A percentile compares a stretch with the other conserved stretches of the same genome.
These are phyloP conservation scores for Thunnus maccoyii DNA, from an alignment of 2,113 vertebrate species.

Conservation along the genomic window DNA sequence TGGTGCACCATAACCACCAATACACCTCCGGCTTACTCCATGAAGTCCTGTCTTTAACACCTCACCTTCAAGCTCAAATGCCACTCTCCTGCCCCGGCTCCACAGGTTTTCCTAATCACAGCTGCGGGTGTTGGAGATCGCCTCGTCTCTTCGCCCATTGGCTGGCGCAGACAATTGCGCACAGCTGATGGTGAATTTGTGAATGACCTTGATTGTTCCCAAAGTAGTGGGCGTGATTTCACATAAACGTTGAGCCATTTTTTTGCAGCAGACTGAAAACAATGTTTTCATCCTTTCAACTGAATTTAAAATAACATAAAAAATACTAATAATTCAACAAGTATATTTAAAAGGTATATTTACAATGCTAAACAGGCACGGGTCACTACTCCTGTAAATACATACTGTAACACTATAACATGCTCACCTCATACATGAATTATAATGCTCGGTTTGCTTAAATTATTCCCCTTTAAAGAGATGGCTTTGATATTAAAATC, in stretches of 20 bases:
- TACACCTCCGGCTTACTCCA: constrained; percentile 54
- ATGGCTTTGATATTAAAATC: constrained; percentile 82
- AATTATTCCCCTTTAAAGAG: constrained; percentile 68
- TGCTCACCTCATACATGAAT: constrained; percentile 68
- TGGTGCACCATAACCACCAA: constrained; percentile 56
- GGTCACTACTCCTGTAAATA: constrained; percentile 18
- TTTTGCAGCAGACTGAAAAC: background rate
- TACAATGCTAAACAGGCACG: constrained; percentile 53
- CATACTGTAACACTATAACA: constrained; percentile 31
- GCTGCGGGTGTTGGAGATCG: constrained; percentile 43
- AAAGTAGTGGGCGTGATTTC: constrained; percentile 65
- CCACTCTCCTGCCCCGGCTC: background rate
- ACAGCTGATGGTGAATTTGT: constrained; percentile 85
- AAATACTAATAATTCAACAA: constrained; percentile 13
- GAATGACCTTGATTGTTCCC: constrained; percentile 89
- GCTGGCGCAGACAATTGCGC: constrained; percentile 79
- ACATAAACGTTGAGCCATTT: background rate
- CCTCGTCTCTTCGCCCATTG: constrained; percentile 82
- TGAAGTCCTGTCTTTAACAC: constrained; percentile 13
- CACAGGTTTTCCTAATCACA: constrained; percentile 77
- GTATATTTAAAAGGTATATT: constrained; percentile 15
- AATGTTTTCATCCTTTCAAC: background rate
- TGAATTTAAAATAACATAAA: background rate
- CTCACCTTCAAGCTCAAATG: constrained; percentile 67
- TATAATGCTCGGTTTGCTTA: constrained; percentile 73